Evolutionary conservation across 1,140 invertebrate genomes (phyloP).

Genomic region (Drosophila insularis): DNA sequence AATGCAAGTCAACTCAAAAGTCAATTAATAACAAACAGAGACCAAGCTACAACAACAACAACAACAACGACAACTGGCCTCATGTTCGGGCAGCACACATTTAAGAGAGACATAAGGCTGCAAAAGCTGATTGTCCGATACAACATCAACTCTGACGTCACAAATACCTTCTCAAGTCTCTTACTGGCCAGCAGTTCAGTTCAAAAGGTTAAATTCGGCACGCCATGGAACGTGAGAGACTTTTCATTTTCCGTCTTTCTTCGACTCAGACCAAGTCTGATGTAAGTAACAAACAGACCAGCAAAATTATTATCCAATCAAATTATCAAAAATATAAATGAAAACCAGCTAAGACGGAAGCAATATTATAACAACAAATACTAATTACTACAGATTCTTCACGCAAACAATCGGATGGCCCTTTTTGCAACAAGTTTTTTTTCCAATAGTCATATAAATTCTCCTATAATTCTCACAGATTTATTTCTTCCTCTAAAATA

Average conservation of each 20-base stretch:
- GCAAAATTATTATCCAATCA: slow-evolving; percentile 1
- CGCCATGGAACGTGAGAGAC: slow-evolving; percentile 62
- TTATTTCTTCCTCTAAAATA: too few species aligned
- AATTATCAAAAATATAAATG: background rate
- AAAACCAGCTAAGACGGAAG: background rate
- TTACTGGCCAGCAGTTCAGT: slow-evolving; percentile 30
- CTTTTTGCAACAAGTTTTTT: too few species aligned
- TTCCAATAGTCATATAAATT: too few species aligned
- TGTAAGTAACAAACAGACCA: slow-evolving; percentile 2
- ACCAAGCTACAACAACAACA: slow-evolving; percentile 22
- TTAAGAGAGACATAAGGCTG: background rate
- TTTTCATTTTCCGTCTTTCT: slow-evolving; percentile 16
- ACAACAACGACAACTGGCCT: slow-evolving; percentile 21
- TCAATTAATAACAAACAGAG: slow-evolving; percentile 73
- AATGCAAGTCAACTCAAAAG: slow-evolving; percentile 78
- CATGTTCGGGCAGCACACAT: slow-evolving; percentile 33
- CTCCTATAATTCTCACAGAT: too few species aligned
- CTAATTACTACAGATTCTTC: too few species aligned
- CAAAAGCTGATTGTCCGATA: background rate
- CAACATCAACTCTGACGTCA: slow-evolving; percentile 44
- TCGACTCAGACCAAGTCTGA: background rate
- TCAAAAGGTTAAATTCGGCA: slow-evolving; percentile 71
- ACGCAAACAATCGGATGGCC: too few species aligned
- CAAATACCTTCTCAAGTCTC: slow-evolving; percentile 26
- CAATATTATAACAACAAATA: too few species aligned